Evolutionary conservation across 2,797 vertebrate species (phyloP).

Genomic region (Perodicticus potto): DNA sequence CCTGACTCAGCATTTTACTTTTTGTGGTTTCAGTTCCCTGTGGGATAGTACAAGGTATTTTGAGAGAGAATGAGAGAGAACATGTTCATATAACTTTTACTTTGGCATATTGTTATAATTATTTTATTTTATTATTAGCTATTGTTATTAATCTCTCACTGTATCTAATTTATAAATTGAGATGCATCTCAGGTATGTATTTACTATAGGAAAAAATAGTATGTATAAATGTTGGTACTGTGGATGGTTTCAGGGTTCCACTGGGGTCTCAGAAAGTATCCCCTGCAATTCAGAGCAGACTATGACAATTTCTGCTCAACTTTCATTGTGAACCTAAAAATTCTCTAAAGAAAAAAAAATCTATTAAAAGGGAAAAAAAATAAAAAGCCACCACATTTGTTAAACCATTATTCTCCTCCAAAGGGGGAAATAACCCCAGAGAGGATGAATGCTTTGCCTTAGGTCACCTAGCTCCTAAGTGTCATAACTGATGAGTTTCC

Average conservation of each 20-base stretch:
- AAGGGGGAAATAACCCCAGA: background rate
- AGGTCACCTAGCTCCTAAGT: background rate
- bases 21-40: background rate
- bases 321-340: background rate
- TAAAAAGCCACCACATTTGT: background rate
- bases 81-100: background rate
- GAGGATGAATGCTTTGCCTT: background rate
- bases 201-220: background rate
- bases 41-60: background rate
- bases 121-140: background rate
- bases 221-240: background rate
- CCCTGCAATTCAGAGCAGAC: background rate
- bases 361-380: background rate
- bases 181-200: too few species aligned
- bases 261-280: background rate
- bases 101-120: background rate
- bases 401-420: background rate
- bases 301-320: background rate
- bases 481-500: background rate
- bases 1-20: background rate
- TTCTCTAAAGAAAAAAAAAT: background rate
- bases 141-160: background rate
- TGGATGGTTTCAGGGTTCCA: background rate
- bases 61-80: background rate
- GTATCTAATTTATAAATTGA: background rate